These are phyloP conservation scores for Andricus curvator DNA, from an alignment of 2,888 invertebrate species.

Conservation along the genomic window DNA sequence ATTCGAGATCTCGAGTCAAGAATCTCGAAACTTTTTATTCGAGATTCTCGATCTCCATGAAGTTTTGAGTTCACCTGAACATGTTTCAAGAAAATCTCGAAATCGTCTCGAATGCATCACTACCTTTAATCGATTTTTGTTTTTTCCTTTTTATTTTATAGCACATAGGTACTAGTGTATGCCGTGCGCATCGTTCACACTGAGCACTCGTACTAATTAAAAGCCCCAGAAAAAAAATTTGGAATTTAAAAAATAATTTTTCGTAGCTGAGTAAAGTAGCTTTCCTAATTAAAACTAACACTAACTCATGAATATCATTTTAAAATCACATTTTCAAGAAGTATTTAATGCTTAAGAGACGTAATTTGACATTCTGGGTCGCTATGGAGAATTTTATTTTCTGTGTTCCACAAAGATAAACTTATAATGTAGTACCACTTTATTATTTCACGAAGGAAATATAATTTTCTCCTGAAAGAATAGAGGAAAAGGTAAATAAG, in stretches of 20 bases:
- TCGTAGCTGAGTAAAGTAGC: background rate
- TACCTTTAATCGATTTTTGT: too few species aligned
- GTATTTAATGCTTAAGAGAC: background rate
- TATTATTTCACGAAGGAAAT: background rate
- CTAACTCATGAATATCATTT: background rate
- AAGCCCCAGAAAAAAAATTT: background rate
- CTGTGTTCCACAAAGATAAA: background rate
- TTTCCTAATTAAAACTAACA: background rate
- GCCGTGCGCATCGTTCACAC: background rate
- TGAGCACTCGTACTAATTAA: background rate
- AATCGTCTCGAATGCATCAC: too few species aligned
- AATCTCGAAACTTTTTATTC: too few species aligned
- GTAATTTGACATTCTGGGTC: background rate
- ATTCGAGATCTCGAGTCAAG: too few species aligned
- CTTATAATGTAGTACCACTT: background rate
- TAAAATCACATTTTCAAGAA: background rate
- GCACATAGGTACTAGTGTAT: background rate
- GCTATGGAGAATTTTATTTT: background rate
- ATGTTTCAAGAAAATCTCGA: too few species aligned
- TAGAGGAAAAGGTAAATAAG: background rate
- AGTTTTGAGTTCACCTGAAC: too few species aligned
- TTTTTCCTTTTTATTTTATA: background rate
- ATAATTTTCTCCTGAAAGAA: background rate
- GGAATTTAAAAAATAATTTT: too few species aligned
- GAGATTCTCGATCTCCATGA: too few species aligned